Conservation (phyloP, 2,797 vertebrate species). For the Gouania willdenowi region DNA sequence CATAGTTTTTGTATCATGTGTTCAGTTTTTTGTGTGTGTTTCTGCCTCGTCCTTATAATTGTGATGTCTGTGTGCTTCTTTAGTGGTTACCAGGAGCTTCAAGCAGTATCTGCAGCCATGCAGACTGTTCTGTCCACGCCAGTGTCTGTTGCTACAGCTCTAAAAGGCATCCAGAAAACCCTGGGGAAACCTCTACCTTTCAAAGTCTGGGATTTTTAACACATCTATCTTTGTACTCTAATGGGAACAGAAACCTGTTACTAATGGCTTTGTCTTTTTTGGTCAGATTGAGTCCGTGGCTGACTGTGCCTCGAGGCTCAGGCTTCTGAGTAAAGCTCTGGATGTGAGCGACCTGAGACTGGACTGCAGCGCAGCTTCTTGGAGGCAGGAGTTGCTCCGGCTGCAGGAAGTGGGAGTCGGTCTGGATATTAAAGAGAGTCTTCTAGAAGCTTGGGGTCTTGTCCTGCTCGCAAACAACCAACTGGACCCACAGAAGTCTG, state of each 20-base stretch:
- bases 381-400: slow-evolving; percentile 75
- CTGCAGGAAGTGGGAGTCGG: slow-evolving; percentile 77
- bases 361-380: slow-evolving; percentile 54
- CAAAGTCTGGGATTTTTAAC: slow-evolving; percentile 77
- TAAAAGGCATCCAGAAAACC: slow-evolving; percentile 89
- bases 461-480: slow-evolving; percentile 84
- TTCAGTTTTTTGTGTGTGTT: no score
- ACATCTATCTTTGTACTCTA: no score
- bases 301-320: slow-evolving; percentile 81
- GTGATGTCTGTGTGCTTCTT: slow-evolving; percentile 12
- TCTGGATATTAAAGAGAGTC: slow-evolving; percentile 79
- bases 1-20: no score
- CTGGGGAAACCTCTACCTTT: slow-evolving; percentile 90
- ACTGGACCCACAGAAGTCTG: slow-evolving; percentile 77
- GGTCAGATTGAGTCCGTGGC: slow-evolving; percentile 81
- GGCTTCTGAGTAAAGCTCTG: slow-evolving; percentile 75
- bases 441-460: slow-evolving; percentile 84
- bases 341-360: slow-evolving; percentile 70
- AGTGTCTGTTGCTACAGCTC: slow-evolving; percentile 61
- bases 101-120: slow-evolving; percentile 83
- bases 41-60: no score
- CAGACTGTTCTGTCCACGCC: slow-evolving; percentile 83
- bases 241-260: no score
- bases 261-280: no score
- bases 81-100: slow-evolving; percentile 85